These are phyloP conservation scores for Syritta pipiens DNA, from an alignment of 2,888 invertebrate genomes.

Conservation along the genomic window DNA sequence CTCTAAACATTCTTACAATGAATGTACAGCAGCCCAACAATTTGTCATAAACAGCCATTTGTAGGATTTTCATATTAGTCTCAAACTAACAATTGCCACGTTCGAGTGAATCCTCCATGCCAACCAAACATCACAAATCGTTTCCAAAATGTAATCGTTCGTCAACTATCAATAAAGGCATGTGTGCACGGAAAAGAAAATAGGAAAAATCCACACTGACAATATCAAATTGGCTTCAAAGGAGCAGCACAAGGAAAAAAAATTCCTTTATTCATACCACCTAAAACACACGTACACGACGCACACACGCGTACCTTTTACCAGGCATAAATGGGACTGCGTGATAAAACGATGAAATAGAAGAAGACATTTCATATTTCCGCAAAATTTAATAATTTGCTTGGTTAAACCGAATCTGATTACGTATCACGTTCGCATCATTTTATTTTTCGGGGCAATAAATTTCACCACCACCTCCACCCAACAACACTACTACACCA, in stretches of 20 bases:
- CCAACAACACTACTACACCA: too few relatives aligned
- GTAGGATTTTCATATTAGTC: neutral
- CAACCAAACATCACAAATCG: slow-evolving; percentile 39
- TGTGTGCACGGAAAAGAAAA: slow-evolving; percentile 5
- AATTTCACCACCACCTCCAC: slow-evolving; percentile 22
- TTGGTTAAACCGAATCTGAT: slow-evolving; percentile 58
- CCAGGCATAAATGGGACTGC: slow-evolving; percentile 8
- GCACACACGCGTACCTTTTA: neutral
- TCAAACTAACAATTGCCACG: slow-evolving; percentile 5
- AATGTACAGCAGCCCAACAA: too few relatives aligned
- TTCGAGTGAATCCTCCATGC: slow-evolving; percentile 22
- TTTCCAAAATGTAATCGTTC: slow-evolving; percentile 45
- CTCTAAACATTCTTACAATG: too few relatives aligned
- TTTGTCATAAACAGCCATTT: too few relatives aligned
- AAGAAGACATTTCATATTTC: slow-evolving; percentile 62
- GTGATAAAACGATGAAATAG: slow-evolving; percentile 24
- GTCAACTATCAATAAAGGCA: slow-evolving; percentile 37
- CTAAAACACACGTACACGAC: neutral
- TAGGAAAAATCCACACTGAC: neutral
- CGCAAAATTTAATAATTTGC: slow-evolving; percentile 63
- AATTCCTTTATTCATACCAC: slow-evolving; percentile 21
- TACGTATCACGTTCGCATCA: slow-evolving; percentile 52
- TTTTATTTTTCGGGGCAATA: slow-evolving; percentile 57
- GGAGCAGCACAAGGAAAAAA: slow-evolving; percentile 20
- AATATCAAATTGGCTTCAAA: slow-evolving; percentile 20